phyloP scores from a whole-genome alignment of 2,797 vertebrate genomes.

The Rhynchonycteris naso region DNA sequence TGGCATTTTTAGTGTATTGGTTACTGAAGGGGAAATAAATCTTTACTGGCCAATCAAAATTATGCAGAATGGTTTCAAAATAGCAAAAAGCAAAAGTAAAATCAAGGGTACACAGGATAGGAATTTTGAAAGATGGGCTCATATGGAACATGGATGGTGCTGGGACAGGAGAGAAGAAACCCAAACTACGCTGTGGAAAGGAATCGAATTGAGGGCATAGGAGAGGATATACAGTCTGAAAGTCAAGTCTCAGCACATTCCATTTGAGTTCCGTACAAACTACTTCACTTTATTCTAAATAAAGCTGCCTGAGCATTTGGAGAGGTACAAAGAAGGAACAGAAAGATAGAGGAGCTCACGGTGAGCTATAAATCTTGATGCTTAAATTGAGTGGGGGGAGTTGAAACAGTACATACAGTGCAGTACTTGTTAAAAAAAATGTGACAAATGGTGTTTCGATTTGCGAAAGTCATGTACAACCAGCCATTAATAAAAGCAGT shows the following conservation, averaged over 20 bases:
- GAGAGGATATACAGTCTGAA: conserved; percentile 50
- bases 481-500: conserved; percentile 83
- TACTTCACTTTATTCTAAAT: conserved; percentile 78
- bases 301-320: conserved; percentile 83
- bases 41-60: background rate
- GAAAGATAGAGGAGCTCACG: conserved; percentile 82
- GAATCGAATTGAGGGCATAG: conserved; percentile 51
- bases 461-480: conserved; percentile 85
- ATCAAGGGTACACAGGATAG: conserved; percentile 41
- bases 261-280: conserved; percentile 70
- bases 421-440: conserved; percentile 81
- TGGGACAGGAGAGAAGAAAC: conserved; percentile 60
- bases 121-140: conserved; percentile 42
- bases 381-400: conserved; percentile 84
- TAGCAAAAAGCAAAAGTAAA: background rate
- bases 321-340: conserved; percentile 83
- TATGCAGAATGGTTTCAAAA: conserved; percentile 63
- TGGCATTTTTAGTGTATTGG: conserved; percentile 61
- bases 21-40: conserved; percentile 55
- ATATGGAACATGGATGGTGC: conserved; percentile 62
- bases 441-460: conserved; percentile 86
- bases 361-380: conserved; percentile 85
- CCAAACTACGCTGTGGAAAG: conserved; percentile 57
- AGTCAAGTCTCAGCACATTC: conserved; percentile 69
- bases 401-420: conserved; percentile 82